Percentiles rank a stretch among this genome's conserved stretches.
Conservation (phyloP, 2,113 vertebrate species). For the Strix aluco region DNA sequence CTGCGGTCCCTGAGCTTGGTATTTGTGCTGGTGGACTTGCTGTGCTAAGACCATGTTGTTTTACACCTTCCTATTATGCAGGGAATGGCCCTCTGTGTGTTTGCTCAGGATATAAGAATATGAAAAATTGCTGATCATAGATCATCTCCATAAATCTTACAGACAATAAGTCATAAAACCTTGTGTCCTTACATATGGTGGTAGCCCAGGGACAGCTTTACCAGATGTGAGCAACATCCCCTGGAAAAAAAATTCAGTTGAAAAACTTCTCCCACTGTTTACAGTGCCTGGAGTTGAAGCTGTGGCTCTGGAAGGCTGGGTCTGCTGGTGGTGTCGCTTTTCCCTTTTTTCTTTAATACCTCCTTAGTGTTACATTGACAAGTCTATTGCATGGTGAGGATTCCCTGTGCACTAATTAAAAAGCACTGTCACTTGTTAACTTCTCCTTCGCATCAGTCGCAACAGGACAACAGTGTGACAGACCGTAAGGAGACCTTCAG, state of each 20-base stretch:
- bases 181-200: slow-evolving; percentile 82
- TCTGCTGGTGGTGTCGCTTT: not conserved
- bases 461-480: not conserved
- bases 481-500: not conserved
- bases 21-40: not conserved
- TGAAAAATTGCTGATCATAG: slow-evolving; percentile 88
- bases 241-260: not conserved
- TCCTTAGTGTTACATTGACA: not conserved
- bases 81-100: not conserved
- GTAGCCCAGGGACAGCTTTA: slow-evolving; percentile 57
- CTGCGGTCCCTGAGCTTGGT: not conserved
- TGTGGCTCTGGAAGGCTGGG: not conserved
- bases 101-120: slow-evolving; percentile 65
- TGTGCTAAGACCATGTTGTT: not conserved
- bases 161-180: slow-evolving; percentile 83
- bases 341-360: not conserved
- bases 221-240: slow-evolving; percentile 71
- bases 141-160: slow-evolving; percentile 91
- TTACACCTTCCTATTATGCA: not conserved
- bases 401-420: slow-evolving; percentile 36
- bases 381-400: not conserved
- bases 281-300: not conserved
- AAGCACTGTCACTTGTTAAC: slow-evolving; percentile 34
- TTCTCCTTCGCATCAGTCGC: slow-evolving; percentile 13
- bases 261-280: slow-evolving; percentile 40